Evolutionary conservation across 2,113 vertebrate genomes (phyloP).

Genomic region (Pagrus major): DNA sequence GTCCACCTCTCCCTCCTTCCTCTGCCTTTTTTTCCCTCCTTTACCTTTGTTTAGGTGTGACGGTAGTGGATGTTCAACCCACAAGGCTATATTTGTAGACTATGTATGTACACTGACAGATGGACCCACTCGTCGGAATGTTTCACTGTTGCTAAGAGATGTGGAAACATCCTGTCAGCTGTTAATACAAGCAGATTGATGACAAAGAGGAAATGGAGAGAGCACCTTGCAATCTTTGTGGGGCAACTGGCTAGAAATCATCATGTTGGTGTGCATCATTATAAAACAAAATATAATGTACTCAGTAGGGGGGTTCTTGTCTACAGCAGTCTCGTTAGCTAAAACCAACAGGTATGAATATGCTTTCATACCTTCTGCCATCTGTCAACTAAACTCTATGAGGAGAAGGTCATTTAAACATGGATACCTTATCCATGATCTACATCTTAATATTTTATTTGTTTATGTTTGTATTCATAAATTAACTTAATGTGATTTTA

Average conservation of each 20-base stretch:
- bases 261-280: not conserved
- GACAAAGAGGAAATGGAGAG: constrained; percentile 36
- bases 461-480: no score
- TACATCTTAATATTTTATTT: no score
- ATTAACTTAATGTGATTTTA: no score
- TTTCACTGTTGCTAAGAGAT: constrained; percentile 68
- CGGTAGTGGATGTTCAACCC: constrained; percentile 29
- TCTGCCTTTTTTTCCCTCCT: not conserved
- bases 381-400: not conserved
- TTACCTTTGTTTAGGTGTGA: constrained; percentile 13
- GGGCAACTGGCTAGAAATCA: not conserved
- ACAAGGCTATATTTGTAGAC: constrained; percentile 52
- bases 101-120: constrained; percentile 63
- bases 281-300: not conserved
- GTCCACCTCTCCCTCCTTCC: not conserved
- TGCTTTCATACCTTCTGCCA: not conserved
- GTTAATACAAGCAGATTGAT: constrained; percentile 55
- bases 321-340: not conserved
- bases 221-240: constrained; percentile 1
- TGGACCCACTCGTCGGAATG: constrained; percentile 63
- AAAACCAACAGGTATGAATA: not conserved
- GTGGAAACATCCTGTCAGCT: constrained; percentile 62
- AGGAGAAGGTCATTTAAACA: not conserved
- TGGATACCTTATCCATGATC: no score
- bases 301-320: not conserved